Base-by-base conservation (phyloP, 1,140 invertebrate genomes). In the Pogonomyrmex barbatus region DNA sequence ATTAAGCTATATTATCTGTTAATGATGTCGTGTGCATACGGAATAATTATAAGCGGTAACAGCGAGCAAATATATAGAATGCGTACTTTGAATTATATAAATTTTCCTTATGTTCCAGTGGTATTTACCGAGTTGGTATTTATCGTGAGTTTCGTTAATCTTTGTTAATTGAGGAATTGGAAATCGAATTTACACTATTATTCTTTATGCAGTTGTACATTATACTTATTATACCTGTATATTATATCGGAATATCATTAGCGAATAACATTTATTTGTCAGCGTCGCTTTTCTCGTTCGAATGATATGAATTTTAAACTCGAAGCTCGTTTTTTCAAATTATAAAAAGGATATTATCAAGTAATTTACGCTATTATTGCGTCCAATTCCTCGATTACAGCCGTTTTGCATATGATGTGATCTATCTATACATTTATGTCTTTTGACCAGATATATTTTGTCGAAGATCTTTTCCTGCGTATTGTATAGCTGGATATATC, bases 381-480 rank as follows among this genome's bases (percentile, higher is more conserved):
- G 12, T 68, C 33, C 33, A 68, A 79, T 52, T 79, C 36, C 33
- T 54, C 47, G 65, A 68, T 81, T 70, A 68, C 17, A 50, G 17
- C 54, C 36, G 24, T 4, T 83, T 75, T 30, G 39, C 24, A 30
- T 33, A 58, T 58, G 58, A 39, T 73, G 67, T 82, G 79, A 82
- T 83, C 8, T 60, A 83, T 42, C 17, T 60, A 30, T 83, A 68
- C 79, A 83, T 83, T 83, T 83, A 83, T 62, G 54, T 75, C 79
- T 47, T 83, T 75, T 17, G 33, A 36, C 17, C 63, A 45, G 36
- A 17, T 76, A 85, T 71, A 76, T 88, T 68, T 77, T 47, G 33
- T 63, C 42, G 24, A 6, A 84, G 65, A 77, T 71, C 47, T 77
- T 58, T 63, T 71, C 42, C 58, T 45, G 17, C 8, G 58, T 65